Conservation (phyloP, 1,140 invertebrate species). For the Steinernema feltiae region DNA sequence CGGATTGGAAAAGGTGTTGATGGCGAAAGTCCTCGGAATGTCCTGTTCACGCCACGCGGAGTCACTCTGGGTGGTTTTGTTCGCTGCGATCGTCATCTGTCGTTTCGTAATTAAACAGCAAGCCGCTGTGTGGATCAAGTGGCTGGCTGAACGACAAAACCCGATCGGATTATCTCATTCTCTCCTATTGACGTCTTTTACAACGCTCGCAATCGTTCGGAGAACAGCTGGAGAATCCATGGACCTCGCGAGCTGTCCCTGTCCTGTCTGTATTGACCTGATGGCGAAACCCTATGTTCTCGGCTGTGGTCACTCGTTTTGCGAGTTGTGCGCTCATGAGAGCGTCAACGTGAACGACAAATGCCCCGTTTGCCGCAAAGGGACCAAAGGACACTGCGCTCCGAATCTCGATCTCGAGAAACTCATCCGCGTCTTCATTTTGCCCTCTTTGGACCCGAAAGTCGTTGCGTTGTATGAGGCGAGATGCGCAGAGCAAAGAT, state of each 20-base stretch:
- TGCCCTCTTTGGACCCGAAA: not conserved
- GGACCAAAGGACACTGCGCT: not conserved
- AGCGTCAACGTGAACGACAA: not conserved
- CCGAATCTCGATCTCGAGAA: not conserved
- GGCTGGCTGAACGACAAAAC: not conserved
- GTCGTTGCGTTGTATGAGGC: not conserved
- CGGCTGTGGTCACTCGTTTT: not conserved
- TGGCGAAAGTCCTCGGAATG: too few species aligned
- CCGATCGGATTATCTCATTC: not conserved
- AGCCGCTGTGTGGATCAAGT: not conserved
- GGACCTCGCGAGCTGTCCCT: not conserved
- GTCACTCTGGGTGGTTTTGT: too few species aligned
- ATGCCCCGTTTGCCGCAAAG: not conserved
- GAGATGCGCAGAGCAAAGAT: not conserved
- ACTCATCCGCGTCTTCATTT: not conserved
- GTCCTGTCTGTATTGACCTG: not conserved
- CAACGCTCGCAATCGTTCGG: too few species aligned
- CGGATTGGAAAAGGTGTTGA: too few species aligned
- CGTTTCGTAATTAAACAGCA: not conserved
- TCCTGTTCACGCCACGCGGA: too few species aligned
- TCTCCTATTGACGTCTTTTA: not conserved
- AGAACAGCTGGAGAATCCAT: not conserved
- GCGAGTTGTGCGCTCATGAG: not conserved
- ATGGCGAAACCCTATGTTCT: not conserved
- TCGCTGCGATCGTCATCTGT: not conserved